phyloP scores from a whole-genome alignment of 2,888 invertebrate genomes.

The Sepioteuthis lessoniana region DNA sequence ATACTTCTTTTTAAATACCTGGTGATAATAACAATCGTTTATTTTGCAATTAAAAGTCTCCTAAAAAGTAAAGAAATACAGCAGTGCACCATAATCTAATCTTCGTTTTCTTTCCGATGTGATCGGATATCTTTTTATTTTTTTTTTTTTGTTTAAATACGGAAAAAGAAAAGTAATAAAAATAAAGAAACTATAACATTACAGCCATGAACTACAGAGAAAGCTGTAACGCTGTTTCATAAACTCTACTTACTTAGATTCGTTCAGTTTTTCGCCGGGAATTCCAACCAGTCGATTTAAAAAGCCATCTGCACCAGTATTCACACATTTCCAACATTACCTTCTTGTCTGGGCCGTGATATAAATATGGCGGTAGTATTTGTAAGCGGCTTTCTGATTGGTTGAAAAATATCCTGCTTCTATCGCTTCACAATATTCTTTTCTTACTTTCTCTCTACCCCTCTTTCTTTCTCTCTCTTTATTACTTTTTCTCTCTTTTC shows the following conservation, averaged over 20 bases:
- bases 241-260: constrained; percentile 4
- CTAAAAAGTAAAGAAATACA: not conserved
- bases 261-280: constrained; percentile 5
- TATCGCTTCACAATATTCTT: not conserved
- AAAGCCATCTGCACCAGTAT: constrained; percentile 18
- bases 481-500: not conserved
- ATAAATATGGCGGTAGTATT: constrained; percentile 43
- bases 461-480: not conserved
- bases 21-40: not conserved
- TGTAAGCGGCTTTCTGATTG: constrained; percentile 43
- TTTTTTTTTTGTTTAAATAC: not conserved
- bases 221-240: not conserved
- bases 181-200: not conserved
- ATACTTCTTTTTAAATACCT: not conserved
- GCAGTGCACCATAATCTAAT: not conserved
- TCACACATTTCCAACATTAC: constrained; percentile 9
- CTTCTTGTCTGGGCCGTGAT: no score
- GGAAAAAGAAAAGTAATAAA: not conserved
- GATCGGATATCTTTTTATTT: not conserved
- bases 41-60: not conserved
- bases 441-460: not conserved
- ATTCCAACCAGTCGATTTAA: not conserved
- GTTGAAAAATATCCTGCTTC: not conserved
- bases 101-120: not conserved
- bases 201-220: not conserved